Conservation (phyloP, 2,888 invertebrate genomes). For the Caenorhabditis becei region DNA sequence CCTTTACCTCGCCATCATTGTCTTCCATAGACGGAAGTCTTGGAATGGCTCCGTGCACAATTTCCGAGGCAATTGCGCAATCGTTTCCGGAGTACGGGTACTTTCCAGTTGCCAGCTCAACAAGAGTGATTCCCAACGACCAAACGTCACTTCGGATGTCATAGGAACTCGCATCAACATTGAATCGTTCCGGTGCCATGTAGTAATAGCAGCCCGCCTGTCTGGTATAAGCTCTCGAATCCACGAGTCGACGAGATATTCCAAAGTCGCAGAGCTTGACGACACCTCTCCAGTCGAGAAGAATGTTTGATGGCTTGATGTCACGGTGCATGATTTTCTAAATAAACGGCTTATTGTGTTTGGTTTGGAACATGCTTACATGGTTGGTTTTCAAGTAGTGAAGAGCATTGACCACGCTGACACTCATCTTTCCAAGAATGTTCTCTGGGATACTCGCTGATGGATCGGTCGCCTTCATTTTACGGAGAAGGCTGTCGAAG, state of each 20-base stretch:
- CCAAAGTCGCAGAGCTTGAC: slow-evolving; percentile 99
- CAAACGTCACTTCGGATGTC: slow-evolving; percentile 99
- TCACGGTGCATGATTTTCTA: slow-evolving; percentile 78
- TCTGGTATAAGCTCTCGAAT: slow-evolving; percentile 86
- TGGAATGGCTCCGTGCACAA: slow-evolving; percentile 85
- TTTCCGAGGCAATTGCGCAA: slow-evolving; percentile 92
- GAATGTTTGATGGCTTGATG: slow-evolving; percentile 92
- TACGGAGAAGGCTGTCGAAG: slow-evolving; percentile 95
- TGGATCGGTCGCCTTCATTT: too few species aligned
- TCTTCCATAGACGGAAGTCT: too few species aligned
- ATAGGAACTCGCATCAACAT: slow-evolving; percentile 84
- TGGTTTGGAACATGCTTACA: too few species aligned
- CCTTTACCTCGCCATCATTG: too few species aligned
- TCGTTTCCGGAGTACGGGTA: slow-evolving; percentile 88
- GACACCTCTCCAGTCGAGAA: slow-evolving; percentile 93
- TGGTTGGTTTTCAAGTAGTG: slow-evolving; percentile 96
- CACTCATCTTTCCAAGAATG: slow-evolving; percentile 96
- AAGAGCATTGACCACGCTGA: slow-evolving; percentile 96
- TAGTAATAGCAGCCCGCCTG: slow-evolving; percentile 98
- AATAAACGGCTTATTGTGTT: slow-evolving; percentile 20
- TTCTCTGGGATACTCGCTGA: slow-evolving; percentile 97
- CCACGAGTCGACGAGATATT: slow-evolving; percentile 91
- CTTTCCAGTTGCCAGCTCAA: slow-evolving; percentile 96
- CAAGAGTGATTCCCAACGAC: slow-evolving; percentile 90
- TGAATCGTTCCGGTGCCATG: slow-evolving; percentile 87